phyloP scores from a whole-genome alignment of 2,888 invertebrate genomes.

The Volucella zonaria region DNA sequence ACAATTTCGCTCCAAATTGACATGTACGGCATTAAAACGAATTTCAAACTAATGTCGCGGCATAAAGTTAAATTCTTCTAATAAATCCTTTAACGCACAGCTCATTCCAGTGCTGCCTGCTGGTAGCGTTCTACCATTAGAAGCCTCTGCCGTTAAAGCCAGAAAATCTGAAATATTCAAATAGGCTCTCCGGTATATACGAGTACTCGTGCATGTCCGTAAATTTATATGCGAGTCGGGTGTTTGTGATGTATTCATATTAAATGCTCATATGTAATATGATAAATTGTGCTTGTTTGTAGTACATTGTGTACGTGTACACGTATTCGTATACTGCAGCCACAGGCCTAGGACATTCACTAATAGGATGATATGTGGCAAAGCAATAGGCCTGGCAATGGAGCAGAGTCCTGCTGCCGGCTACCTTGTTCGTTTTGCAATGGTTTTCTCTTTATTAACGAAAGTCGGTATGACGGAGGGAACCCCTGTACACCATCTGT shows the following conservation, averaged over 20 bases:
- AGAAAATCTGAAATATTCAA: conserved; percentile 23
- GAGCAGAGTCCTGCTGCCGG: not conserved
- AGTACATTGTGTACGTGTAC: not conserved
- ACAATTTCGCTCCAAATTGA: too few species aligned
- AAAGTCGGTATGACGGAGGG: conserved; percentile 15
- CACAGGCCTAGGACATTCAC: not conserved
- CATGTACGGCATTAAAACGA: not conserved
- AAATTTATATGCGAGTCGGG: conserved; percentile 35
- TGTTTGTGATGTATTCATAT: conserved; percentile 36
- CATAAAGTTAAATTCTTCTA: conserved; percentile 1
- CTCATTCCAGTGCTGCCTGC: not conserved
- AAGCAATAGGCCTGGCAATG: not conserved
- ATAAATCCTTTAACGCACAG: conserved; percentile 1
- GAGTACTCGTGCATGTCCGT: not conserved
- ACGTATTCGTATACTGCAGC: not conserved
- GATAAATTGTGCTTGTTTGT: conserved; percentile 44
- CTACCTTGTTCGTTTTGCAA: not conserved
- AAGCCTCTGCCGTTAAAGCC: not conserved
- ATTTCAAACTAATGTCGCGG: not conserved
- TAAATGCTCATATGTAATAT: conserved; percentile 42
- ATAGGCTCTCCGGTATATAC: conserved; percentile 17
- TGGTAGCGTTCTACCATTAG: not conserved
- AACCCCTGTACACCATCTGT: conserved; percentile 68
- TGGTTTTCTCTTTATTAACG: conserved; percentile 5
- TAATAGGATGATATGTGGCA: not conserved